Evolutionary conservation across 2,113 vertebrate species (phyloP).

Genomic region (Oryzias javanicus): DNA sequence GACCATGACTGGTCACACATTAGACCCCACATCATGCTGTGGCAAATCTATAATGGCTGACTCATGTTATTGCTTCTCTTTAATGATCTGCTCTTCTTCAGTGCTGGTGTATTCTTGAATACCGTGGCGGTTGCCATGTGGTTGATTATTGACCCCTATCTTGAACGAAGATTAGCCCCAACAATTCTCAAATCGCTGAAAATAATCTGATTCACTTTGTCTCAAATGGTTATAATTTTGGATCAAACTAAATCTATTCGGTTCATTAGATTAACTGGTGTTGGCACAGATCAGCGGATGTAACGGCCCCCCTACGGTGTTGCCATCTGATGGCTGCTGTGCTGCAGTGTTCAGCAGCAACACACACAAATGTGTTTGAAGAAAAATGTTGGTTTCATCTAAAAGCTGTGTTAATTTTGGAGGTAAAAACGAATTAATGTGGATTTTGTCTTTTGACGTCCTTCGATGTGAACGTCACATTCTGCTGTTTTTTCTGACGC

Average conservation of each 20-base stretch:
- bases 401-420: background rate
- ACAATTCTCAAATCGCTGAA: background rate
- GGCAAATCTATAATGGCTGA: background rate
- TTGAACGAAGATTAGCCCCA: background rate
- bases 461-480: background rate
- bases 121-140: background rate
- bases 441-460: background rate
- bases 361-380: background rate
- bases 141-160: conserved; percentile 1
- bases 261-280: conserved; percentile 34
- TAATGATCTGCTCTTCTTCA: background rate
- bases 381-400: background rate
- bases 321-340: conserved; percentile 53
- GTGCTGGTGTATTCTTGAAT: background rate
- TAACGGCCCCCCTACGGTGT: conserved; percentile 34
- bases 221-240: background rate
- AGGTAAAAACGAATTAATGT: background rate
- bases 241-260: conserved; percentile 28
- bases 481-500: background rate
- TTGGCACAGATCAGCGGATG: conserved; percentile 48
- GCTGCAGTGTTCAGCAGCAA: conserved; percentile 2
- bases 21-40: background rate
- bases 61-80: background rate
- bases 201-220: background rate
- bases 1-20: conserved; percentile 20